These are phyloP conservation scores for Meloe dianella DNA, from an alignment of 2,888 invertebrate genomes.

Conservation along the genomic window DNA sequence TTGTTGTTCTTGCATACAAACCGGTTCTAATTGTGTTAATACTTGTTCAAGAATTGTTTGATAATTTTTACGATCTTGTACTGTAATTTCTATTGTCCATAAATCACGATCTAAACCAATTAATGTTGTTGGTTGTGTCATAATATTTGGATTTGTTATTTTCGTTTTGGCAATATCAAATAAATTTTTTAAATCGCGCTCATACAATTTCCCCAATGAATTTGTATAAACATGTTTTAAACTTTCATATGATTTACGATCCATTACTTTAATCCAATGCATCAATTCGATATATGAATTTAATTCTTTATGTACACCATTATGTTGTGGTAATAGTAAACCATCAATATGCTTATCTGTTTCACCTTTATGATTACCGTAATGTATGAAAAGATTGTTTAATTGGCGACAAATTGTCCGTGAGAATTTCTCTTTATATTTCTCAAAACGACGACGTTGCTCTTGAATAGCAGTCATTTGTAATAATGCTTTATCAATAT, in stretches of 20 bases:
- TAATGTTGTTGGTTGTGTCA: conserved; percentile 55
- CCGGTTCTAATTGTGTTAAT: conserved; percentile 85
- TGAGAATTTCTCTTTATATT: conserved; percentile 79
- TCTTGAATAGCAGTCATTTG: conserved; percentile 80
- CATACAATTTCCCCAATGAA: conserved; percentile 86
- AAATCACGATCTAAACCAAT: conserved; percentile 69
- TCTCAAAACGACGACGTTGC: conserved; percentile 78
- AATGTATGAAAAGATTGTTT: conserved; percentile 93
- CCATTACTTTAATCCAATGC: conserved; percentile 89
- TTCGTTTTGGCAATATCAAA: conserved; percentile 75
- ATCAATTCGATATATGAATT: conserved; percentile 87
- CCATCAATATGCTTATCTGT: conserved; percentile 62
- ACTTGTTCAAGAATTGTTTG: conserved; percentile 83
- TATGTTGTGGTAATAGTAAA: conserved; percentile 76
- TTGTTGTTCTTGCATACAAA: conserved; percentile 92
- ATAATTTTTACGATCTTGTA: conserved; percentile 65
- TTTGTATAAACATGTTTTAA: conserved; percentile 83
- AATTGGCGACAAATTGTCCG: conserved; percentile 86
- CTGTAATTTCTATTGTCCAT: conserved; percentile 69
- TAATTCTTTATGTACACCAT: conserved; percentile 83
- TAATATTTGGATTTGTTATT: conserved; percentile 49
- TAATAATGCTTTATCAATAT: conserved; percentile 68
- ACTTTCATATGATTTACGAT: conserved; percentile 80
- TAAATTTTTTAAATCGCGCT: conserved; percentile 80
- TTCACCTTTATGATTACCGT: conserved; percentile 78